These are phyloP conservation scores for Helicoverpa armigera DNA, from an alignment of 1,140 invertebrate species.

Conservation along the genomic window DNA sequence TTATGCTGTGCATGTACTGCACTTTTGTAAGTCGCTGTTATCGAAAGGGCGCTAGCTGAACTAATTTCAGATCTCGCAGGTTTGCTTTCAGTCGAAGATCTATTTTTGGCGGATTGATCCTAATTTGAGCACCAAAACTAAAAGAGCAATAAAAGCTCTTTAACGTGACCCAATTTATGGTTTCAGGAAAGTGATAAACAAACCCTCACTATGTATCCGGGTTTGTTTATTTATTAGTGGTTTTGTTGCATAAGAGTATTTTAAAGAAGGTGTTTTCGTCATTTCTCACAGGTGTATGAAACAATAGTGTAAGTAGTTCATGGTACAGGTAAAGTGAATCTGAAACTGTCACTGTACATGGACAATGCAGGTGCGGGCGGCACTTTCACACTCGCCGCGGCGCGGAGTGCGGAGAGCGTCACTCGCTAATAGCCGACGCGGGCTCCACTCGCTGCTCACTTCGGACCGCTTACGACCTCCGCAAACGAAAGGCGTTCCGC, in stretches of 20 bases:
- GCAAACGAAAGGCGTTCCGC: constrained; percentile 60
- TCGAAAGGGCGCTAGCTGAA: neutral
- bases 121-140: no score
- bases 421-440: constrained; percentile 46
- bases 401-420: constrained; percentile 31
- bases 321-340: constrained; percentile 66
- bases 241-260: constrained; percentile 1
- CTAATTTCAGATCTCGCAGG: no score
- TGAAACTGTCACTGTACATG: constrained; percentile 60
- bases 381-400: constrained; percentile 78
- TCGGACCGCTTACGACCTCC: constrained; percentile 60
- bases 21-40: neutral
- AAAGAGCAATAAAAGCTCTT: no score
- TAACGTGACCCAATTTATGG: no score
- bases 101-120: no score
- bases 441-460: constrained; percentile 30
- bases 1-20: neutral
- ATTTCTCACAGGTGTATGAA: constrained; percentile 5
- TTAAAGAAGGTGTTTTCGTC: constrained; percentile 2
- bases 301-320: constrained; percentile 31
- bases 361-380: constrained; percentile 65
- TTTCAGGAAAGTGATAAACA: no score
- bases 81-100: no score
- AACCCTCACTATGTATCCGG: no score
- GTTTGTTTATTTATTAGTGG: neutral